Evolutionary conservation across 2,888 invertebrate genomes (phyloP), one percentile per base, ranked within the genome.

Genomic region (Tiliacea citrago): DNA sequence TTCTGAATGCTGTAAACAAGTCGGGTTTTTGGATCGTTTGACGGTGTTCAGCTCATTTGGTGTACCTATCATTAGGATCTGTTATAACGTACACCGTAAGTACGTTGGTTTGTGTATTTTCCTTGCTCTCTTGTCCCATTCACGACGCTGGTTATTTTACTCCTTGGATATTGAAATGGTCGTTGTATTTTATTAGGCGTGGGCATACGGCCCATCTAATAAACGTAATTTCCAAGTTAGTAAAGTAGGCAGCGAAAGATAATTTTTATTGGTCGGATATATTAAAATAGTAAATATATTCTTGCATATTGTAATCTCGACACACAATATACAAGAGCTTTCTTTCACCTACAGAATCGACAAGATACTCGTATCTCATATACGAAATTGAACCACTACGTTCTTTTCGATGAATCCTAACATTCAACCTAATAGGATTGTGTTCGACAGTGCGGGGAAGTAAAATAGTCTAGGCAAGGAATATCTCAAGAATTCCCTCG

Each of bases 401-500:
- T 47, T 60, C 13, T 60, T 68, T 73, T 73, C 57, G 57, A 66
- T 73, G 13, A 73, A 69, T 69, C 47, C 47, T 39, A 65, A 39
- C 76, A 61, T 77, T 68, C 18, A 62, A 62, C 12, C 24, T 55
- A 73, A 78, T 72, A 66, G 42, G 18, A 62, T 29, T 77, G 18
- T 66, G 53, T 67, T 78, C 66, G 57, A 83, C 57, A 73, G 51
- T 42, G 53, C 68, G 39, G 16, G 18, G 51, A 57, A 60, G 57
- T 65, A 53, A 72, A 71, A 66, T 68, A 77, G 60, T 53, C n/a
- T 51, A 66, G 60, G 70, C 53, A 51, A 65, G 49, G 65, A 71
- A 81, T 83, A 79, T 81, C 53, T 70, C 61, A 53, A 71, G 73
- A 73, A 68, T 62, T 79, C 71, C 61, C 68, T 12, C 0, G 65